phyloP scores from a whole-genome alignment of 2,797 vertebrate species.

The Crenuchus spilurus region DNA sequence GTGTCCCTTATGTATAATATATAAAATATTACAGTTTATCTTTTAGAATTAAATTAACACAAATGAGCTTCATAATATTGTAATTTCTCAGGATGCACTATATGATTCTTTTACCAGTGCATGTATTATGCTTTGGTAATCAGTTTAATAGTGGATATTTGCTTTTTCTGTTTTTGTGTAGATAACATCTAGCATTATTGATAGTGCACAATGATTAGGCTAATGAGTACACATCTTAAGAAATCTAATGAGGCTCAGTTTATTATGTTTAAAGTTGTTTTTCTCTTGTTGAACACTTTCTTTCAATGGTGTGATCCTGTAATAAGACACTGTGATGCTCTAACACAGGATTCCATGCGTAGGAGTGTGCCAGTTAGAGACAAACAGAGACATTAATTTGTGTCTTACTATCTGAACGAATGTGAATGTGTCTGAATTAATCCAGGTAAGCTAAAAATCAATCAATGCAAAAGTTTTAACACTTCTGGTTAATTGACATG shows the following conservation, averaged over 20 bases:
- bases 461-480: no score
- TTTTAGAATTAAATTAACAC: no score
- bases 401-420: neutral
- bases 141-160: no score
- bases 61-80: no score
- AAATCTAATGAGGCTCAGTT: neutral
- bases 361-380: neutral
- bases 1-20: no score
- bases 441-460: neutral
- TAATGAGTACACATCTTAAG: neutral
- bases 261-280: neutral
- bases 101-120: no score
- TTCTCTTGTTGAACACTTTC: neutral
- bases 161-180: no score
- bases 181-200: neutral
- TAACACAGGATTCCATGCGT: neutral
- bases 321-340: neutral
- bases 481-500: no score
- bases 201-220: neutral
- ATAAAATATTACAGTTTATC: no score
- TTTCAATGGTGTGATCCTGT: neutral
- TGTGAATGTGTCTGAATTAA: neutral
- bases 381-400: neutral
- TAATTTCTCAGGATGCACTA: no score
- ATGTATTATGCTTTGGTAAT: neutral